A percentile compares a stretch with the other conserved stretches of the same genome.
Conservation (phyloP, 2,888 invertebrate species). For the Chymomyza fuscimana region DNA sequence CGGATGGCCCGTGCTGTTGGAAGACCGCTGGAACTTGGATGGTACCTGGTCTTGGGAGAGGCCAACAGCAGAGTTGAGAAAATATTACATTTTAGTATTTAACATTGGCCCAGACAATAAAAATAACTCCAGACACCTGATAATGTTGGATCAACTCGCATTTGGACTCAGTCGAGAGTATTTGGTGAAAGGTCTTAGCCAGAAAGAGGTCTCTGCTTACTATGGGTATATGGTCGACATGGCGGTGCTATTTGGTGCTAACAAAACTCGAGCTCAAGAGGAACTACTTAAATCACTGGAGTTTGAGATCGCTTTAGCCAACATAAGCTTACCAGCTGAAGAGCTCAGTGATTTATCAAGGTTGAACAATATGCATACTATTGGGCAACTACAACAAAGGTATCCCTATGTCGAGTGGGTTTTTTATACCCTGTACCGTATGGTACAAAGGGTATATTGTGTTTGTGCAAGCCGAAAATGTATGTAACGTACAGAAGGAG, state of each 20-base stretch:
- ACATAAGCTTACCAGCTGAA: slow-evolving; percentile 93
- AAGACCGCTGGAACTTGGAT: slow-evolving; percentile 85
- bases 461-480: no score
- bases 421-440: no score
- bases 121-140: slow-evolving; percentile 90
- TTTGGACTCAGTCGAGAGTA: slow-evolving; percentile 92
- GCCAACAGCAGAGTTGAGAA: slow-evolving; percentile 91
- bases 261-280: slow-evolving; percentile 72
- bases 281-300: no score
- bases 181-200: slow-evolving; percentile 89
- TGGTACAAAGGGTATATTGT: no score
- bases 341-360: slow-evolving; percentile 93
- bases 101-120: slow-evolving; percentile 93
- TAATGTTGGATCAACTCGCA: slow-evolving; percentile 93
- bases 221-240: slow-evolving; percentile 93
- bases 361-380: slow-evolving; percentile 93
- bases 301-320: slow-evolving; percentile 83
- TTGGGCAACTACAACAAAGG: slow-evolving; percentile 87
- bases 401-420: slow-evolving; percentile 83
- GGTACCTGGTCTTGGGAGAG: slow-evolving; percentile 88
- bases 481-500: no score
- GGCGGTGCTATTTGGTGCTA: slow-evolving; percentile 91
- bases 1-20: slow-evolving; percentile 94
- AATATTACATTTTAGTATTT: slow-evolving; percentile 94
- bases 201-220: slow-evolving; percentile 92